Percentiles rank a stretch among this genome's conserved stretches.
Evolutionary conservation across 2,113 vertebrate species (phyloP).

Genomic region (Etia nguti): DNA sequence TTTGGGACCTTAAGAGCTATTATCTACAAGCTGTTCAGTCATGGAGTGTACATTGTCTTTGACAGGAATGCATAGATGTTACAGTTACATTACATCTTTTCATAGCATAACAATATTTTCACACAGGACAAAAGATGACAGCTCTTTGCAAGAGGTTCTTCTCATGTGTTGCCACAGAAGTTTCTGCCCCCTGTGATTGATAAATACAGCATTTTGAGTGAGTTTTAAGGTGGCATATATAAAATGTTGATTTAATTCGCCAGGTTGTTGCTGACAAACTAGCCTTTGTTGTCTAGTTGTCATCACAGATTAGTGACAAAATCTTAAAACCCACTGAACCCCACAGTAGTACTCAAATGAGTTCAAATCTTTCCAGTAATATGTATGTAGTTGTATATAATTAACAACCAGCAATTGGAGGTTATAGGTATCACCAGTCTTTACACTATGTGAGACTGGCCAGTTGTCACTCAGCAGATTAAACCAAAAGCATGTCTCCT

Average conservation of each 20-base stretch:
- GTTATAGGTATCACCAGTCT: background rate
- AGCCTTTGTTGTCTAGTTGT: background rate
- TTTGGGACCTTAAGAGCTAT: background rate
- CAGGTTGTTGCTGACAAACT: background rate
- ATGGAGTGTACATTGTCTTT: too few relatives aligned
- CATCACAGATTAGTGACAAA: background rate
- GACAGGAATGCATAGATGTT: background rate
- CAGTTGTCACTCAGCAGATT: background rate
- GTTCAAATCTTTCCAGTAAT: background rate
- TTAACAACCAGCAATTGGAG: background rate
- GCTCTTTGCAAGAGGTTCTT: background rate
- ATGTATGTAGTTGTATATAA: background rate
- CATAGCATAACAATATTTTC: background rate
- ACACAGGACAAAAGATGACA: background rate
- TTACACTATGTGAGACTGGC: background rate
- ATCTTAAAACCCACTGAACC: background rate
- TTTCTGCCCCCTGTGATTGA: background rate
- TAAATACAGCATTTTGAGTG: background rate
- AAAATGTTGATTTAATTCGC: background rate
- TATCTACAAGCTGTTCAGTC: background rate
- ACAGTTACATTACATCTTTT: background rate
- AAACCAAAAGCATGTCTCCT: constrained; percentile 11
- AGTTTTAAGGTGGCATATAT: background rate
- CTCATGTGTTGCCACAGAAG: background rate
- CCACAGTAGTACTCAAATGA: background rate